Evolutionary conservation across 2,797 vertebrate species (phyloP), one percentile per base, ranked within the genome.

Genomic region (Epinephelus malabaricus): DNA sequence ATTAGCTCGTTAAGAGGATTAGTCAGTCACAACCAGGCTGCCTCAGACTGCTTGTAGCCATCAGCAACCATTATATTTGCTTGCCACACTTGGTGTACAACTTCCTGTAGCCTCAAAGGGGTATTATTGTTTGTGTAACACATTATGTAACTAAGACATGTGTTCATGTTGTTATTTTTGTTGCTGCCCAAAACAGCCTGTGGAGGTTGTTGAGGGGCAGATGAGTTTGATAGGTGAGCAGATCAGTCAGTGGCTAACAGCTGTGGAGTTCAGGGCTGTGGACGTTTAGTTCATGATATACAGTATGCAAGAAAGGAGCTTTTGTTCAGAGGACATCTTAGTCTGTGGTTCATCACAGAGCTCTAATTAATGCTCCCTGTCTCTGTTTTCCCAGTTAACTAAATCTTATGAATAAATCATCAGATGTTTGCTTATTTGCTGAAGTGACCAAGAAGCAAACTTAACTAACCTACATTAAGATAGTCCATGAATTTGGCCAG

Each of bases 131-230:
- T 90, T 88, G 79, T 86, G 75, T 81, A 90, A 83, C 75, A 51
- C 17, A 43, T 93, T 92, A 91, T 92, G 87, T 85, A 92, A 92
- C 19, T 12, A 78, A 50, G 76, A 76, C 87, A 88, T 91, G 92
- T 91, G 88, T 79, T 87, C 79, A 45, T 92, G 86, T 88, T 90
- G 86, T 92, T 91, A 87, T 93, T 91, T 92, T 75, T 67, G 90
- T 85, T 90, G 67, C 61, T 87, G 45, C 77, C 76, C 30, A 56
- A 66, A 79, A 25, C 45, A 69, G 25, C 70, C 13, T 50, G 68
- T 34, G 18, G 45, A 72, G 23, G 65, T 72, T 76, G 71, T 53
- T 69, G 43, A 69, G 45, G 34, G 66, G 68, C 80, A 79, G 70
- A 87, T 69, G 50, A 45, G 67, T 83, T 81, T 79, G 67, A 64